Evolutionary conservation across 2,888 invertebrate species (phyloP), one percentile per base, ranked within the genome.

Genomic region (Phalera bucephala): DNA sequence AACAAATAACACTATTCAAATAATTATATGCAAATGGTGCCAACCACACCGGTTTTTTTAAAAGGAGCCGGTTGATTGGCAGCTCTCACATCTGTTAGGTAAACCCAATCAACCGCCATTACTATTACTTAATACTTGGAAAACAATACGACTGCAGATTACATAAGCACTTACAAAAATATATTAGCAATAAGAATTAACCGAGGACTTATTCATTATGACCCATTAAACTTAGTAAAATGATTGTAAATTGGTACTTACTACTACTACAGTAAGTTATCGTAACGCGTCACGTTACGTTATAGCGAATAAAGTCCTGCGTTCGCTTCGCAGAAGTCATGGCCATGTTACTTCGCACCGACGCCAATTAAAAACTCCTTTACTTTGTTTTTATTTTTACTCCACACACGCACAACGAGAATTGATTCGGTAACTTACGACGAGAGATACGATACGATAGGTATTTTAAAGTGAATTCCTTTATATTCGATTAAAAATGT

Each of bases 321-420:
- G 43, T 33, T 39, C 59, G 53, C 56, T 74, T 74, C 74, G 59
- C 63, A 64, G 72, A 74, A 74, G 59, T 59, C 58, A 50, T 45
- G 62, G 49, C 52, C 61, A 52, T 63, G 61, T 61, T 59, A 63
- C 64, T 42, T 54, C 53, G 64, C 58, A 64, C 57, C 56, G 57
- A 55, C 62, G 77, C 80, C 80, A 80, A 79, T 80, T 80, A 80
- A 80, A 77, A 60, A 56, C 42, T 54, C 17, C 3, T 17, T 3
- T 52, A 60, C 62, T 61, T 46, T 50, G 36, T 23, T 61, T 72
- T 72, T 71, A 56, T 65, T 75, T 72, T 72, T 52, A 73, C 70
- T 71, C 59, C 59, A 61, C 59, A 69, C 59, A 62, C 61, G 52
- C 19, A 29, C 15, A 7, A 13, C 53, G 58, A 53, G 57, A 52